Conservation (phyloP, 2,797 vertebrate genomes). For the Tapera naevia region DNA sequence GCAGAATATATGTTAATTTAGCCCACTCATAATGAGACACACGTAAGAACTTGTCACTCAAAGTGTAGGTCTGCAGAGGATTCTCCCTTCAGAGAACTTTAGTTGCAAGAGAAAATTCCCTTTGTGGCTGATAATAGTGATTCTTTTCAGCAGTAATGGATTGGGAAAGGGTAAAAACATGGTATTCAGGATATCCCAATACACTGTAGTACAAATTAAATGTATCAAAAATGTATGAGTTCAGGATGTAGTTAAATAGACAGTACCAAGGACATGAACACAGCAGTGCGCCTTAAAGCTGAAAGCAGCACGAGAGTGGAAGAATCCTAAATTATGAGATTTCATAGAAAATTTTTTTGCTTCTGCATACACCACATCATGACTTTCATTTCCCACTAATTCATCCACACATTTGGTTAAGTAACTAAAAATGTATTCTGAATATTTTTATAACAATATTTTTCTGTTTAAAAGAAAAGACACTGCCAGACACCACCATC, state of each 20-base stretch:
- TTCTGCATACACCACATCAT: slow-evolving; percentile 26
- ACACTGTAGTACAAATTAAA: slow-evolving; percentile 58
- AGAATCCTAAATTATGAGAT: slow-evolving; percentile 53
- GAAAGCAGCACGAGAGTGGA: not conserved
- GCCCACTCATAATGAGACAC: slow-evolving; percentile 65
- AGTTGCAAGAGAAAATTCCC: slow-evolving; percentile 65
- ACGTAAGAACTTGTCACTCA: slow-evolving; percentile 77
- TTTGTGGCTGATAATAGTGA: slow-evolving; percentile 68
- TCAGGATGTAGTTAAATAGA: slow-evolving; percentile 52
- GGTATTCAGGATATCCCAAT: slow-evolving; percentile 46
- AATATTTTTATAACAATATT: slow-evolving; percentile 83
- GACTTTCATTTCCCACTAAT: slow-evolving; percentile 68
- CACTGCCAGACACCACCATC: slow-evolving; percentile 80
- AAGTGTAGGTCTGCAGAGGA: slow-evolving; percentile 66
- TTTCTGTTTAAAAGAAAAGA: slow-evolving; percentile 78
- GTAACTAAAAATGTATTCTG: slow-evolving; percentile 79
- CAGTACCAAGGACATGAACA: not conserved
- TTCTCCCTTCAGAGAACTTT: slow-evolving; percentile 73
- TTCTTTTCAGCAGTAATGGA: slow-evolving; percentile 66
- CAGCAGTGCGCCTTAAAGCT: not conserved
- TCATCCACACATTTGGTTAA: slow-evolving; percentile 76
- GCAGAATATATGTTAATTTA: slow-evolving; percentile 78
- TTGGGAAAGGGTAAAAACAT: slow-evolving; percentile 45
- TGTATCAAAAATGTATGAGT: slow-evolving; percentile 55
- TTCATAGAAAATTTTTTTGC: slow-evolving; percentile 58